Percentiles rank a stretch among this genome's conserved stretches.
Evolutionary conservation across 2,888 invertebrate genomes (phyloP).

Genomic region (Xestia xanthographa): DNA sequence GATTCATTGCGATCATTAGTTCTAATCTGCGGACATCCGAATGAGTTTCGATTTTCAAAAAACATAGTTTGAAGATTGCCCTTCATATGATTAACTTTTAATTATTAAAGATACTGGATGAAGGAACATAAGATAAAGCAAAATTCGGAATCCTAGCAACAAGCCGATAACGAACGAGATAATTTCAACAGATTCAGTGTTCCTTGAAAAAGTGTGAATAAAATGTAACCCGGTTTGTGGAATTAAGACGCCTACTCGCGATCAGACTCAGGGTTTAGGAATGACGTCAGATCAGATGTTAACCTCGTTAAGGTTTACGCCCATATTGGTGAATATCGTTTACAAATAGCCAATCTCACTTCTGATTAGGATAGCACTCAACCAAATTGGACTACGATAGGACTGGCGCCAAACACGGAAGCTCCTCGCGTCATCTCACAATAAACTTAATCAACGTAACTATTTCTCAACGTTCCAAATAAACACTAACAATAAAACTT

Average conservation of each 20-base stretch:
- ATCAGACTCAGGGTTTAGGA: slow-evolving; percentile 23
- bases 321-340: slow-evolving; percentile 47
- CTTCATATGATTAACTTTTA: slow-evolving; percentile 14
- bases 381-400: slow-evolving; percentile 59
- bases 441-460: slow-evolving; percentile 53
- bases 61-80: background rate
- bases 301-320: slow-evolving; percentile 46
- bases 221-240: background rate
- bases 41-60: slow-evolving; percentile 43
- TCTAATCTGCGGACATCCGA: slow-evolving; percentile 51
- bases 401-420: slow-evolving; percentile 62
- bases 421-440: slow-evolving; percentile 46
- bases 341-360: slow-evolving; percentile 58
- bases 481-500: slow-evolving; percentile 54
- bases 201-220: background rate
- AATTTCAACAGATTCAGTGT: background rate
- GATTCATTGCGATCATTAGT: slow-evolving; percentile 40
- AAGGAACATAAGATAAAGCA: background rate
- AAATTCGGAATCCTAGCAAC: background rate
- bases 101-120: background rate
- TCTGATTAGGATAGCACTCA: slow-evolving; percentile 63
- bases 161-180: background rate
- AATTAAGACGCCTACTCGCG: slow-evolving; percentile 22
- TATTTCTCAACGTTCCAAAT: slow-evolving; percentile 56
- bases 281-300: slow-evolving; percentile 43